Evolutionary conservation across 2,113 vertebrate genomes (phyloP).

Genomic region (Mirza zaza): DNA sequence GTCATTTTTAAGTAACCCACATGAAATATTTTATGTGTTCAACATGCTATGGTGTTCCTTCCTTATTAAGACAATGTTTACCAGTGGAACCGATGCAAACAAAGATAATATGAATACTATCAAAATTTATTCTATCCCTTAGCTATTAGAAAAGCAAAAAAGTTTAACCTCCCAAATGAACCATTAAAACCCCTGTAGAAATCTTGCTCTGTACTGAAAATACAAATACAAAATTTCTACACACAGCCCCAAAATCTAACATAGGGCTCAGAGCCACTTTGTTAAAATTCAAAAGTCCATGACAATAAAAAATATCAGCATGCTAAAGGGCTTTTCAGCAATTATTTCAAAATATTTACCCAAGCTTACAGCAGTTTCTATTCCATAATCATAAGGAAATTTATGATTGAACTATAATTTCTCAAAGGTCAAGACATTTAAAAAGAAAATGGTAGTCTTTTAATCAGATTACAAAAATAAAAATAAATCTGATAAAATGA

Average conservation of each 20-base stretch:
- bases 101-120: not conserved
- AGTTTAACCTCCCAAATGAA: not conserved
- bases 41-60: not conserved
- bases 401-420: slow-evolving; percentile 24
- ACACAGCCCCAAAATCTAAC: not conserved
- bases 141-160: slow-evolving; percentile 22
- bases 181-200: not conserved
- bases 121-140: not conserved
- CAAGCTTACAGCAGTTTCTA: not conserved
- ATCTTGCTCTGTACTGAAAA: not conserved
- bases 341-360: slow-evolving; percentile 34
- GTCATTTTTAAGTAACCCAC: not conserved
- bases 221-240: slow-evolving; percentile 3
- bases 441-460: slow-evolving; percentile 27
- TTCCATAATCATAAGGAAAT: not conserved
- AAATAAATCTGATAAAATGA: not conserved
- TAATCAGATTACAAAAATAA: slow-evolving; percentile 30
- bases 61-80: not conserved
- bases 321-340: not conserved
- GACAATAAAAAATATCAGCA: slow-evolving; percentile 14
- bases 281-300: not conserved
- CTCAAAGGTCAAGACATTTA: slow-evolving; percentile 27
- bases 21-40: not conserved
- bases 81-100: not conserved
- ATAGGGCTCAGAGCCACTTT: not conserved